A percentile compares a stretch with the other conserved stretches of the same genome.
Conservation (phyloP, 2,797 vertebrate genomes). For the Sebastes matsubarae region DNA sequence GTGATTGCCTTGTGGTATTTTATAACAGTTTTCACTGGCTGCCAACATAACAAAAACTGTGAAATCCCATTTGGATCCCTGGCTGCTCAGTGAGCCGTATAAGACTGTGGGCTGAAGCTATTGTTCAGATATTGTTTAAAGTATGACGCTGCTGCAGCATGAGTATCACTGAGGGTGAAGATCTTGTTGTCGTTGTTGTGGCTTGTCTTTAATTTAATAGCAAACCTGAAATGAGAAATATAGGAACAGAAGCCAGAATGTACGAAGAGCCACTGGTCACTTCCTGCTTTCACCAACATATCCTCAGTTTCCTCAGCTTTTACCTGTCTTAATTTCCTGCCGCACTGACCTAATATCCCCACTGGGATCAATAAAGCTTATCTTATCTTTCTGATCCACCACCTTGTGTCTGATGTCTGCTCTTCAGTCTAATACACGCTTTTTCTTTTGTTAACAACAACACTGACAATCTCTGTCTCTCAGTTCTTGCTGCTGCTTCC, state of each 20-base stretch:
- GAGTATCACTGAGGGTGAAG: not conserved
- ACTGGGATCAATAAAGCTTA: slow-evolving; percentile 62
- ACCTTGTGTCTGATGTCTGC: slow-evolving; percentile 48
- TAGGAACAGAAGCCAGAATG: not conserved
- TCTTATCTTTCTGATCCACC: slow-evolving; percentile 60
- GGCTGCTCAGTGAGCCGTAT: not conserved
- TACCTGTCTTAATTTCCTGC: slow-evolving; percentile 68
- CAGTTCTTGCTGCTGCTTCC: not conserved
- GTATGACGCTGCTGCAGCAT: slow-evolving; percentile 1
- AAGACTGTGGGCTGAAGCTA: slow-evolving; percentile 6
- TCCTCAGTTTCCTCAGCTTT: slow-evolving; percentile 21
- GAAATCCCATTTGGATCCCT: slow-evolving; percentile 42
- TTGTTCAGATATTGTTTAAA: slow-evolving; percentile 33
- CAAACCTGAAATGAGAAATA: slow-evolving; percentile 23
- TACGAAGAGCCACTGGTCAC: not conserved
- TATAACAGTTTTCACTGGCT: slow-evolving; percentile 37
- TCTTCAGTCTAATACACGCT: slow-evolving; percentile 28
- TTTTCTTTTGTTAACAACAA: slow-evolving; percentile 41
- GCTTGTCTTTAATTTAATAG: slow-evolving; percentile 4
- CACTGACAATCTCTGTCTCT: not conserved
- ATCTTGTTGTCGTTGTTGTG: slow-evolving; percentile 8
- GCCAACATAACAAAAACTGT: slow-evolving; percentile 39
- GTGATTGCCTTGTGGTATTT: slow-evolving; percentile 37
- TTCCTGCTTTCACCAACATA: slow-evolving; percentile 1
- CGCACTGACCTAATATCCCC: slow-evolving; percentile 58